phyloP scores from a whole-genome alignment of 2,113 vertebrate genomes.

The Zosterops japonicus region DNA sequence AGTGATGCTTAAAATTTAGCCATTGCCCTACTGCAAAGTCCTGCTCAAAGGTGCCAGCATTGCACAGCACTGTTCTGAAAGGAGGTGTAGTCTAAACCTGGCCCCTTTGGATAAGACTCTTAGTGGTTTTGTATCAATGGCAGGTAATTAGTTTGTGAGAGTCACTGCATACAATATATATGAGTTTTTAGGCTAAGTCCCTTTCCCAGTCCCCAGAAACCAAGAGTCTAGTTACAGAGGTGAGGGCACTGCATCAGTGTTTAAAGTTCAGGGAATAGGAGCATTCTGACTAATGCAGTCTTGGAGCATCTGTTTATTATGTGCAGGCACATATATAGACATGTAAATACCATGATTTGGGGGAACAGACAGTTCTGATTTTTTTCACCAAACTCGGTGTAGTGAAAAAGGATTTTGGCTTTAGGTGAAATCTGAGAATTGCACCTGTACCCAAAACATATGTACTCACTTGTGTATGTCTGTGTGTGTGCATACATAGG shows the following conservation, averaged over 20 bases:
- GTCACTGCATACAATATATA: background rate
- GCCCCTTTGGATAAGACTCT: background rate
- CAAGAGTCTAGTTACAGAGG: background rate
- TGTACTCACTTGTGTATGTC: fast-evolving
- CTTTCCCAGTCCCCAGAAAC: fast-evolving
- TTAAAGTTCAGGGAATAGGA: background rate
- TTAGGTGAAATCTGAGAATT: background rate
- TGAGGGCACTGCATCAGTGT: background rate
- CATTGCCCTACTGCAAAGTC: background rate
- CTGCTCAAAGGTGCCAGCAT: background rate
- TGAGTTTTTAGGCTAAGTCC: background rate
- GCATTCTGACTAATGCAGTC: background rate
- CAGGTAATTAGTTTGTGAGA: background rate
- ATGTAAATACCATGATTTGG: background rate
- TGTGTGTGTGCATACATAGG: fast-evolving
- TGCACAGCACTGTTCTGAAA: background rate
- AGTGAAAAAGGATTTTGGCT: background rate
- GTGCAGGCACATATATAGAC: background rate
- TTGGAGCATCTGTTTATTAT: background rate
- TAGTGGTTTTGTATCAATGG: background rate
- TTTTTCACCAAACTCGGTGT: background rate
- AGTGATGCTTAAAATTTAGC: background rate
- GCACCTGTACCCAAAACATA: background rate
- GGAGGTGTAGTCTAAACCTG: background rate
- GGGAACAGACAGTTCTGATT: background rate